These are phyloP conservation scores for Chirona hameri DNA, from an alignment of 2,888 invertebrate species.

Conservation along the genomic window DNA sequence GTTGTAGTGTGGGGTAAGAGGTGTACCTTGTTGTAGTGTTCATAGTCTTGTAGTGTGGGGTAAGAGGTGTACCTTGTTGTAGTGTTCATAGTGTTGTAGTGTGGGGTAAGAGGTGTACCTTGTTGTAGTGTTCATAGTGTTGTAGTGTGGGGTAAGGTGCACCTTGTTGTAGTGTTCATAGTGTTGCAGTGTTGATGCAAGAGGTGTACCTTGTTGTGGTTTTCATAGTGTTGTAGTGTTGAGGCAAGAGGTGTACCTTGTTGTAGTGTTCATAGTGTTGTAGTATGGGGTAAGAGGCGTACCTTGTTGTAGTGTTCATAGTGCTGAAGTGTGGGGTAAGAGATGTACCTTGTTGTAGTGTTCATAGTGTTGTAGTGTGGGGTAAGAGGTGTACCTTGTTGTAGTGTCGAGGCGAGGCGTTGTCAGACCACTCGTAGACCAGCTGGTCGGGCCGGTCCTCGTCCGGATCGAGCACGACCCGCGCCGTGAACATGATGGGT, in stretches of 20 bases:
- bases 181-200: neutral
- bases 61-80: too few species aligned
- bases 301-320: neutral
- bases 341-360: neutral
- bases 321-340: too few species aligned
- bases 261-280: neutral
- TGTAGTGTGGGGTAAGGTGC: too few species aligned
- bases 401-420: neutral
- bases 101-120: too few species aligned
- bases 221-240: neutral
- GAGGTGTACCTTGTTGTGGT: neutral
- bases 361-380: too few species aligned
- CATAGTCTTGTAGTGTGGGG: too few species aligned
- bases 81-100: too few species aligned
- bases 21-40: too few species aligned
- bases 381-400: too few species aligned
- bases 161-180: too few species aligned
- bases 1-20: too few species aligned
- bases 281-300: neutral
- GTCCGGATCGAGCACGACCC: neutral
- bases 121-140: too few species aligned
- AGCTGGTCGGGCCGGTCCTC: neutral
- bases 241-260: neutral
- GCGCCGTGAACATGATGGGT: constrained; percentile 27
- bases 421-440: neutral